Percentiles rank a stretch among this genome's conserved stretches.
Evolutionary conservation across 2,888 invertebrate genomes (phyloP).

Genomic region (Heliconius sara): DNA sequence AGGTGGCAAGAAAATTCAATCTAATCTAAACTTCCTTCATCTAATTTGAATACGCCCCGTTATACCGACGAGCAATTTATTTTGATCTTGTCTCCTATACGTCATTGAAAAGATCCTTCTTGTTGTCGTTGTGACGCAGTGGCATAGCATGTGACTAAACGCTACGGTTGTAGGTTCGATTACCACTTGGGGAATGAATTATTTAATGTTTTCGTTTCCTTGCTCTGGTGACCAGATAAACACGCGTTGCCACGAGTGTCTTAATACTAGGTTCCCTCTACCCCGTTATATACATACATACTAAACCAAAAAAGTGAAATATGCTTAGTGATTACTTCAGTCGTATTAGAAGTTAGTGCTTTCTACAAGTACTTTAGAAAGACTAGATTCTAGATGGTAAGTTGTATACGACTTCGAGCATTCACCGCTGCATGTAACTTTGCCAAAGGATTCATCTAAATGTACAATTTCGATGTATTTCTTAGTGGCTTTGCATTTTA

Average conservation of each 20-base stretch:
- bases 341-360: constrained; percentile 14
- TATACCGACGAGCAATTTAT: constrained; percentile 56
- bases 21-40: constrained; percentile 81
- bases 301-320: constrained; percentile 23
- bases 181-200: not conserved
- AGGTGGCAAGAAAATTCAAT: constrained; percentile 80
- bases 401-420: constrained; percentile 8
- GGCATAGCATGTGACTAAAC: not conserved
- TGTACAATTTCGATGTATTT: constrained; percentile 22
- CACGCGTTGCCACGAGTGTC: not conserved
- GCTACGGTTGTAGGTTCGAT: not conserved
- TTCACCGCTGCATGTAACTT: constrained; percentile 8
- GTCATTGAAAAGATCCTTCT: constrained; percentile 43
- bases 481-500: not conserved
- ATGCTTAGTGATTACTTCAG: constrained; percentile 31
- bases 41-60: constrained; percentile 77
- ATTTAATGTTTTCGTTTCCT: not conserved
- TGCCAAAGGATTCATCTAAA: constrained; percentile 22
- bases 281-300: not conserved
- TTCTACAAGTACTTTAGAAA: constrained; percentile 37
- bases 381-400: not conserved
- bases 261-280: not conserved
- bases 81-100: constrained; percentile 52
- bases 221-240: not conserved
- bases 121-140: not conserved